Evolutionary conservation across 1,140 invertebrate species (phyloP), one percentile per base, ranked within the genome.

Genomic region (Elymnias hypermnestra): DNA sequence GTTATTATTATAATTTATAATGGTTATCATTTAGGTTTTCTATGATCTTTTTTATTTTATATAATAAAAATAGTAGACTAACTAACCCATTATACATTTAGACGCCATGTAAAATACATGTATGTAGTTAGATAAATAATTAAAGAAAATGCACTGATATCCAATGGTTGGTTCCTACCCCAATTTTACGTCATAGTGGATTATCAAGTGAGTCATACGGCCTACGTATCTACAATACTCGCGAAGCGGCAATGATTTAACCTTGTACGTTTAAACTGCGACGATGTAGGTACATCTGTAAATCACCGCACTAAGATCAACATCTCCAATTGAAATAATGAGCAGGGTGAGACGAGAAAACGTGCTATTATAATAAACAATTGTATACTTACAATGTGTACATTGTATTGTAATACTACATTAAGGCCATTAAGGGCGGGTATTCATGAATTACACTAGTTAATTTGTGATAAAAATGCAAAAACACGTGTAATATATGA

Each of bases 291-390:
- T n/a, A 10, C 15, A 33, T 33, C 29, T 33, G 6, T 14, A 15
- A 33, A 33, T 33, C 29, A 10, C 29, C 29, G 29, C 29, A 33
- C 29, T 12, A 33, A 15, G 29, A 33, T 33, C 29, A 33, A 33
- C 29, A 12, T 15, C 13, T 33, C 29, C 13, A 15, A 33, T 15
- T 33, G 8, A 14, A 7, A 15, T 15, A 15, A 33, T 15, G 10
- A 29, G 13, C 13, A 29, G 10, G 5, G 26, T 12, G n/a, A 21
- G 3, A 21, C 19, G 6, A 6, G 19, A 4, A 21, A 21, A 4
- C 6, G 19, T 21, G 6, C 19, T 21, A 4, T 21, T 3, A 21
- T 4, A 21, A 3, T 4, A 21, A 21, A 21, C 19, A 21, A 21
- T 21, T n/a, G n/a, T n/a, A n/a, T n/a, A n/a, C n/a, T n/a, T n/a